Conservation (phyloP, 2,888 invertebrate genomes). For the Epinotia brunnichana region DNA sequence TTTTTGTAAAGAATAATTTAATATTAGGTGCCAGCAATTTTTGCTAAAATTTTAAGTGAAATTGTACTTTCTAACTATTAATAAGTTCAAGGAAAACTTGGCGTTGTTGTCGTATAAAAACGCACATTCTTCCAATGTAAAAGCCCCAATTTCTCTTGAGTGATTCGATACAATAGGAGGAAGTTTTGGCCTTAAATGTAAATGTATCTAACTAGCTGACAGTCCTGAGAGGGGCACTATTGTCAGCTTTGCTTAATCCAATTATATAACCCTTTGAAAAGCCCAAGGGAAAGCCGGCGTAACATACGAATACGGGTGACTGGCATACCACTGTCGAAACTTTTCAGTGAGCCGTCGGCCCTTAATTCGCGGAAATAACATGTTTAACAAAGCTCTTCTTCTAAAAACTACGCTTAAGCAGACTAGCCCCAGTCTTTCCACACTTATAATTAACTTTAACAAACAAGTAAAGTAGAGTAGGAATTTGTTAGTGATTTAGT, state of each 20-base stretch:
- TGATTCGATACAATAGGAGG: constrained; percentile 52
- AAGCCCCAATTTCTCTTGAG: constrained; percentile 39
- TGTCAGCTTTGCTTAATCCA: constrained; percentile 56
- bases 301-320: constrained; percentile 36
- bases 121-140: neutral
- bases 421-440: neutral
- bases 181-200: constrained; percentile 54
- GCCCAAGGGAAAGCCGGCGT: constrained; percentile 48
- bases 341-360: constrained; percentile 27
- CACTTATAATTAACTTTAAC: constrained; percentile 4
- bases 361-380: constrained; percentile 21
- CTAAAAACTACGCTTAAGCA: neutral
- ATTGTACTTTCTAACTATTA: neutral
- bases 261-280: constrained; percentile 60
- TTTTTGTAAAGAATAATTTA: constrained; percentile 27
- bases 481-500: neutral
- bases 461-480: too few relatives aligned
- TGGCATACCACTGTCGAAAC: constrained; percentile 28
- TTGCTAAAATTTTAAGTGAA: neutral
- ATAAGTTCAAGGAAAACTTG: neutral
- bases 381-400: neutral
- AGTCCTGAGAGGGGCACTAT: constrained; percentile 42
- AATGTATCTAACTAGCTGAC: constrained; percentile 53
- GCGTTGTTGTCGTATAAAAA: neutral
- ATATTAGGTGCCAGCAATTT: neutral